Evolutionary conservation across 2,113 vertebrate genomes (phyloP), one percentile per base, ranked within the genome.

Genomic region (Rhinogobius similis): DNA sequence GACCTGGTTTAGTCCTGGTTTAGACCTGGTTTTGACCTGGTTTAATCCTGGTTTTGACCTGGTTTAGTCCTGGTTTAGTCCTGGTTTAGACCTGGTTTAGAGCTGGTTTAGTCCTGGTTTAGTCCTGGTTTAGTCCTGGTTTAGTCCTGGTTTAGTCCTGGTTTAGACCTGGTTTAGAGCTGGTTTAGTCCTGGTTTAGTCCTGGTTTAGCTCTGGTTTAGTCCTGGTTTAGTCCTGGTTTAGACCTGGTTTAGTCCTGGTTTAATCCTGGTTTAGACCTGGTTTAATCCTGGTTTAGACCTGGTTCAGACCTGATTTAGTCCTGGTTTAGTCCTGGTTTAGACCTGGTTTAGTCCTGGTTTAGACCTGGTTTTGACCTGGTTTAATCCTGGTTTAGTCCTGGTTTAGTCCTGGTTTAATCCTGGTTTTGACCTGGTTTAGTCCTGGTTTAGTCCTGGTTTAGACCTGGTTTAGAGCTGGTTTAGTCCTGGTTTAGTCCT

Each of bases 41-140:
- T 46, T 46, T 46, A 46, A 3, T 46, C 44, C 44, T 46, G 44
- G 44, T 46, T 46, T 46, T 18, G 16, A 13, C 44, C 44, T 20
- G 1, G 43, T 44, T 44, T 16, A 44, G 10, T 14, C 43, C 43
- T 18, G 44, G 44, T 46, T 46, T 20, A 46, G 16, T 46, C 44
- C 44, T 46, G 16, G 44, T 46, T 46, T 46, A 46, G 16, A 13
- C 44, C 44, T 46, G 44, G 16, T 46, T 46, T 46, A 46, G 10
- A 13, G 20, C 48, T 52, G n/a, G 48, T 52, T 52, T 52, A 52
- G n/a, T n/a, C 48, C 48, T 52, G 48, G 48, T 52, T 52, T 52
- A 52, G n/a, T 10, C 48, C 48, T 52, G 5, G 48, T 52, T 52
- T 52, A 52, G n/a, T 23, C 48, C n/a, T 52, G 48, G n/a, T 52